Conservation (phyloP, 30 jellyfish, hydroid and myxozoan species). For the Chrysaora quinquecirrha region DNA sequence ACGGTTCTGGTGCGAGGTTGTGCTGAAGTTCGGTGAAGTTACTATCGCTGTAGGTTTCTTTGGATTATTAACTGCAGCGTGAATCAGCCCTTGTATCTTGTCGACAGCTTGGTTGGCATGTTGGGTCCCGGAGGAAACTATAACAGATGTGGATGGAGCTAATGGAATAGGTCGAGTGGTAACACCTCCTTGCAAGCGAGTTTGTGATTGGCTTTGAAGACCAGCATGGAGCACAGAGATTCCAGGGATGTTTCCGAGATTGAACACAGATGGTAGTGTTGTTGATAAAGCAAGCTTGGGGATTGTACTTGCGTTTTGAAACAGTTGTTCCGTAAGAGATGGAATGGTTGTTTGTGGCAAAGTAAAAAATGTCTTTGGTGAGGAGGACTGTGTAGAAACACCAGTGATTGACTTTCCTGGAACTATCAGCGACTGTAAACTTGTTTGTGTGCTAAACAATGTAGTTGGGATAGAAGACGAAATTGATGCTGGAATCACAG, state of each 20-base stretch:
- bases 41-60: neutral
- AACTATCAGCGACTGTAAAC: conserved; percentile 39
- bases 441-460: conserved; percentile 31
- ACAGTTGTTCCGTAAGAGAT: conserved; percentile 61
- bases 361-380: conserved; percentile 38
- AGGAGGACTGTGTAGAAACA: neutral
- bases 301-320: conserved; percentile 43
- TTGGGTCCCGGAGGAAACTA: conserved; percentile 43
- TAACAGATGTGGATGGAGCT: conserved; percentile 53
- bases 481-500: conserved; percentile 60
- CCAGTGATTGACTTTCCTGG: conserved; percentile 47
- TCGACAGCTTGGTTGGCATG: conserved; percentile 35
- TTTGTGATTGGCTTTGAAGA: conserved; percentile 21
- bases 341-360: conserved; percentile 51
- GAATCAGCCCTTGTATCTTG: conserved; percentile 68
- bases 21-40: neutral
- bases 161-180: conserved; percentile 39
- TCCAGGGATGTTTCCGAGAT: conserved; percentile 55
- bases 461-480: conserved; percentile 22
- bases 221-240: conserved; percentile 46
- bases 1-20: neutral
- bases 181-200: conserved; percentile 16
- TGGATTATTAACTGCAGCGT: conserved; percentile 68
- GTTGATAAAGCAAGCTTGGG: conserved; percentile 49
- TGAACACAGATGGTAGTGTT: conserved; percentile 44